Base-by-base conservation (phyloP, 2,797 vertebrate genomes). In the Hippocampus kuda region DNA sequence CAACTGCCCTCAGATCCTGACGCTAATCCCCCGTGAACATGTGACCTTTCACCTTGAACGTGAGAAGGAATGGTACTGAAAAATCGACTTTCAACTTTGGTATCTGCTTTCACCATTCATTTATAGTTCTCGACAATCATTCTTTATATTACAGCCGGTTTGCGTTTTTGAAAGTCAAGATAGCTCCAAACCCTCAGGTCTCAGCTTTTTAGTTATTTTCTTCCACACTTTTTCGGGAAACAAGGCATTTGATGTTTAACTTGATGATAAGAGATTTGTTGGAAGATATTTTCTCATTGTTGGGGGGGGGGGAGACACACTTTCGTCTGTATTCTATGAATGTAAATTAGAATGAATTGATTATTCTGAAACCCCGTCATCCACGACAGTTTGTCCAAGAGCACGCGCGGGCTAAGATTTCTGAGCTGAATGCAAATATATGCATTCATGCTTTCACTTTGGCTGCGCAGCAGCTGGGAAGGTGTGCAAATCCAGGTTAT, bases 401-500 rank as follows among this genome's bases (percentile, higher is more conserved):
- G 26, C 57, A 30, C 30, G 27, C 18, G 16, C 27, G 16, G 27
- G 8, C 18, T 64, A 64, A 64, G 62, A 46, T 44, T 44, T 9
- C 34, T 44, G 22, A 64, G 41, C 41, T 26, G n/a, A 64, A 64
- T 64, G 62, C 62, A 64, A 64, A 64, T 64, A 64, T 64, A 64
- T 64, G 41, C 62, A 64, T 64, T 64, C 24, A 26, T 46, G 62
- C 62, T 85, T 80, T 74, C 24, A 72, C n/a, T 27, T 10, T 10
- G 65, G 79, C 38, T 57, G 68, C 53, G 65, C 30, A 69, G 59
- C 59, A 61, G 65, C 60, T 63, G 66, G 69, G 82, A 77, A 79
- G 75, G 82, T 80, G 81, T 83, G 77, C 81, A 85, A 81, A 83
- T 80, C 73, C 76, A 81, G 80, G 81, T 79, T 84, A 84, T 83